phyloP scores from a whole-genome alignment of 2,113 vertebrate species.

The Pomatostomus ruficeps region DNA sequence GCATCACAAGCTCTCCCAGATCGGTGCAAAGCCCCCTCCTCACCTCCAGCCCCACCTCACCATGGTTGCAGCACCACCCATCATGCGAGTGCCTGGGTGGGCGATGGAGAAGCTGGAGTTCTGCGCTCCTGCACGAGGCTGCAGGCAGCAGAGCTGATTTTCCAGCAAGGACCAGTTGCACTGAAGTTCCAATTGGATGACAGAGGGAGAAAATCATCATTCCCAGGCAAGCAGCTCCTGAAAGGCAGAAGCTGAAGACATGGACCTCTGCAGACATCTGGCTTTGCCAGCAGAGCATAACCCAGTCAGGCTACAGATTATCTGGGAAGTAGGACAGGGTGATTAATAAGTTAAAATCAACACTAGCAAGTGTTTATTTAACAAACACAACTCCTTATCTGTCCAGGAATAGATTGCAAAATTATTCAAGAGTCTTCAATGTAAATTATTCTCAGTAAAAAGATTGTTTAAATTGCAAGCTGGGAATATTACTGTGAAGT shows the following conservation, averaged over 20 bases:
- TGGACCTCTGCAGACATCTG: neutral
- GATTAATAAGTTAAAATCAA: slow-evolving; percentile 7
- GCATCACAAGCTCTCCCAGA: neutral
- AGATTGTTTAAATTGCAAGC: slow-evolving; percentile 38
- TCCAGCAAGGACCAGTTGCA: neutral
- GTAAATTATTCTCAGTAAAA: slow-evolving; percentile 33
- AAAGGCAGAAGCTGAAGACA: neutral
- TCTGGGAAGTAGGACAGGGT: neutral
- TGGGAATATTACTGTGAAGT: slow-evolving; percentile 49
- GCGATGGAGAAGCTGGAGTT: accelerated
- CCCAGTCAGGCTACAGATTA: neutral
- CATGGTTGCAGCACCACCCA: neutral
- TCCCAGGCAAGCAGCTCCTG: neutral
- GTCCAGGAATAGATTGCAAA: slow-evolving; percentile 25
- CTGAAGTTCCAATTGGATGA: neutral
- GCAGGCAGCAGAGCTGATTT: neutral
- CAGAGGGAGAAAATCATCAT: neutral
- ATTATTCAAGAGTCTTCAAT: slow-evolving; percentile 38
- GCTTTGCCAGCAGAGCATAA: neutral
- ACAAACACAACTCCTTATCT: neutral
- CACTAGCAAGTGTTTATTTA: neutral
- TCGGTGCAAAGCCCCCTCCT: neutral
- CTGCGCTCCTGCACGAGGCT: accelerated
- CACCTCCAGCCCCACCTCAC: neutral
- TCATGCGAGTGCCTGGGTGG: accelerated